Evolutionary conservation across 1,140 invertebrate species (phyloP).

Genomic region (Solenopsis fugax): DNA sequence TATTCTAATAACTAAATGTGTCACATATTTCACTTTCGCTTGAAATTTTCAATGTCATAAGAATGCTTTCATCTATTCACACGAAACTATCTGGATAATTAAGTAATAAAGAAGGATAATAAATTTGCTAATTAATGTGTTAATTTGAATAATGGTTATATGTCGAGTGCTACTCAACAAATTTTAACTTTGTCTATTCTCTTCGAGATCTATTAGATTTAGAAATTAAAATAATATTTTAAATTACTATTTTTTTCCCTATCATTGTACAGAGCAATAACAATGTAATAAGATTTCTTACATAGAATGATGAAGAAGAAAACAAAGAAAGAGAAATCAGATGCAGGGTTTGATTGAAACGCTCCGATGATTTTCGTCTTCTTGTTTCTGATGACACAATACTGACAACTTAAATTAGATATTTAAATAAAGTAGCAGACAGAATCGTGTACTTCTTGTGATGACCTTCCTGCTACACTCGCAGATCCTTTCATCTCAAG

Average conservation of each 20-base stretch:
- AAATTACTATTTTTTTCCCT: not conserved
- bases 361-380: not conserved
- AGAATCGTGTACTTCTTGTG: slow-evolving; percentile 10
- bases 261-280: not conserved
- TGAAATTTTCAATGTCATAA: slow-evolving; percentile 29
- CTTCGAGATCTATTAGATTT: not conserved
- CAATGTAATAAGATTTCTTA: not conserved
- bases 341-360: not conserved
- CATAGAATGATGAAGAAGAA: not conserved
- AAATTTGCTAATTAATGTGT: not conserved
- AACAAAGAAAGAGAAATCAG: not conserved
- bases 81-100: not conserved
- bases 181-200: not conserved
- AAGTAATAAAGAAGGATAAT: not conserved
- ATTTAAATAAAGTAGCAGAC: slow-evolving; percentile 18
- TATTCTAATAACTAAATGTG: slow-evolving; percentile 10
- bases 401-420: slow-evolving; percentile 1
- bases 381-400: slow-evolving; percentile 11
- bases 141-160: not conserved
- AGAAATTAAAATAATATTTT: slow-evolving; percentile 1
- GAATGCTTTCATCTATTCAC: not conserved
- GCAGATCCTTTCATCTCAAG: slow-evolving; percentile 65
- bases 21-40: not conserved
- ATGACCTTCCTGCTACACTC: slow-evolving; percentile 69
- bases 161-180: not conserved